A percentile compares a stretch with the other conserved stretches of the same genome.
These are phyloP conservation scores for Calonectris borealis DNA, from an alignment of 2,113 vertebrate genomes.

Conservation along the genomic window DNA sequence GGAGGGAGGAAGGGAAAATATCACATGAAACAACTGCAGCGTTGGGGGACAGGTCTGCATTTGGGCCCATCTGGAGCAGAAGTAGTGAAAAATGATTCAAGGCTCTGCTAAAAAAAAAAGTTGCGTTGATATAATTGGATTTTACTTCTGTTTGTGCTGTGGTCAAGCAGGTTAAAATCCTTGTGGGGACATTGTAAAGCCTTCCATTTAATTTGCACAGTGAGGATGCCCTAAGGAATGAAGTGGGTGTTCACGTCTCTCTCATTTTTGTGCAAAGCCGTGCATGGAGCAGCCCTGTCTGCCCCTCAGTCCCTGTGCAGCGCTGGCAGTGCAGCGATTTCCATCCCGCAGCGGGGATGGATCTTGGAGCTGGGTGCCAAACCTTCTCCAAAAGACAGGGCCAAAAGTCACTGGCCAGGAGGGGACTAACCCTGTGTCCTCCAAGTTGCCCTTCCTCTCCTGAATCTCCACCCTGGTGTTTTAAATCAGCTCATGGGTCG, in stretches of 20 bases:
- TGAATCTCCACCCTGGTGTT: not conserved
- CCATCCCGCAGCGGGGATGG: not conserved
- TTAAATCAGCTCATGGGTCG: not conserved
- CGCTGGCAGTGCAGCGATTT: not conserved
- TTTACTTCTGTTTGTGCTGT: not conserved
- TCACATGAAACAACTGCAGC: slow-evolving; percentile 16
- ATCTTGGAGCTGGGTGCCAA: not conserved
- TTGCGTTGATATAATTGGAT: not conserved
- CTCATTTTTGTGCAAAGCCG: not conserved
- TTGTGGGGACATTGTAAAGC: not conserved
- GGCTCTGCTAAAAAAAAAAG: not conserved
- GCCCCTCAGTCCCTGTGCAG: not conserved
- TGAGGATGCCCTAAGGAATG: not conserved
- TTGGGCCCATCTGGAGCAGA: slow-evolving; percentile 19
- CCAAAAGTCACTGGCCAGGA: not conserved
- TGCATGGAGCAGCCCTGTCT: not conserved
- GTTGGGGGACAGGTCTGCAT: not conserved
- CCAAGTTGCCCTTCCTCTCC: not conserved
- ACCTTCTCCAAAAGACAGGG: not conserved
- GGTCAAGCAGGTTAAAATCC: not conserved
- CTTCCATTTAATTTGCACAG: not conserved
- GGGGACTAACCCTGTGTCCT: not conserved
- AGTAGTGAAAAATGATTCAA: not conserved
- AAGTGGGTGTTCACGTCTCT: not conserved
- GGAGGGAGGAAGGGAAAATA: slow-evolving; percentile 38